Evolutionary conservation across 2,797 vertebrate species (phyloP).

Genomic region (Mionectes olivaceus): DNA sequence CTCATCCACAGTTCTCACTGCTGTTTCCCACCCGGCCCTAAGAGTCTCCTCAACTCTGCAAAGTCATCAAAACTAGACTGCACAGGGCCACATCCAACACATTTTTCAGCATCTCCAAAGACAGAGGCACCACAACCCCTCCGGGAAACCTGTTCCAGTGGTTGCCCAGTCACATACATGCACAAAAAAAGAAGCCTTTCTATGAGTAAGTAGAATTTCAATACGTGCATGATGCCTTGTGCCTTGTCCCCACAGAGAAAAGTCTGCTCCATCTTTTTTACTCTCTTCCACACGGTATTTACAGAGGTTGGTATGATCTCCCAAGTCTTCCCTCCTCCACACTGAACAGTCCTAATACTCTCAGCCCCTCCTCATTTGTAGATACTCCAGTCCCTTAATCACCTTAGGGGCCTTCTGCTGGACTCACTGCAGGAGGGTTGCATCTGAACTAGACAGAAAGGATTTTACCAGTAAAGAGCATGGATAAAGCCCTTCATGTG

Average conservation of each 20-base stretch:
- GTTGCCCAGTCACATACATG: background rate
- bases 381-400: background rate
- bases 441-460: background rate
- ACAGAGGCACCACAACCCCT: background rate
- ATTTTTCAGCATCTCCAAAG: background rate
- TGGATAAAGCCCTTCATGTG: rapidly evolving
- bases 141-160: background rate
- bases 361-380: background rate
- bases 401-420: background rate
- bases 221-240: background rate
- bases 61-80: background rate
- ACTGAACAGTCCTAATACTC: background rate
- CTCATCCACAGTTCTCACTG: background rate
- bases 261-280: background rate
- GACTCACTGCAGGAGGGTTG: background rate
- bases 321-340: background rate
- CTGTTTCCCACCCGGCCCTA: background rate
- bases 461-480: background rate
- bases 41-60: background rate
- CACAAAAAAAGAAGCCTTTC: background rate
- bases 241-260: background rate
- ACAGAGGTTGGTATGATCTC: background rate
- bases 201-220: background rate
- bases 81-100: background rate
- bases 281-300: background rate